These are phyloP conservation scores for Schizothorax lantsangensis DNA, from an alignment of 2,797 vertebrate genomes.

Conservation along the genomic window DNA sequence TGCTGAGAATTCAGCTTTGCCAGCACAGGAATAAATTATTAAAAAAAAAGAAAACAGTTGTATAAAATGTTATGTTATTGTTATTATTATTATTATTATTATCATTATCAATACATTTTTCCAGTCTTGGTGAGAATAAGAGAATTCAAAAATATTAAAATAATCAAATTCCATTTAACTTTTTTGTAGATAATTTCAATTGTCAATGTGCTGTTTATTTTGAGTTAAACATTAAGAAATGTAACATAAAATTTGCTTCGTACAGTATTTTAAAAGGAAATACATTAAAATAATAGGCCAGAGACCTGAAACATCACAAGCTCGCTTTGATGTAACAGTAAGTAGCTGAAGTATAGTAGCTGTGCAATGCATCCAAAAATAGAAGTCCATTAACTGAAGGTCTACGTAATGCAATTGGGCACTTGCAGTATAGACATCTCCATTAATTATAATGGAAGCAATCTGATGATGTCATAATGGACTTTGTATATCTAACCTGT, in stretches of 20 bases:
- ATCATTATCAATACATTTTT: too few relatives aligned
- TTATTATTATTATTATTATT: too few relatives aligned
- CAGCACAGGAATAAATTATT: too few relatives aligned
- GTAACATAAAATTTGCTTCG: not conserved
- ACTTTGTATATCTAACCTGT: not conserved
- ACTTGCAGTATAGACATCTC: not conserved
- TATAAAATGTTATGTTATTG: too few relatives aligned
- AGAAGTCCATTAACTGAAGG: not conserved
- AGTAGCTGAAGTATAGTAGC: not conserved
- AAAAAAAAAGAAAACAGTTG: too few relatives aligned
- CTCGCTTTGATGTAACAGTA: not conserved
- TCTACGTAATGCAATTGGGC: not conserved
- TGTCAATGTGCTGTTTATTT: not conserved
- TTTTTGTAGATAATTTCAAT: not conserved
- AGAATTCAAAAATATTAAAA: not conserved
- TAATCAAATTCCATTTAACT: not conserved
- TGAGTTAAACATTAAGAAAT: not conserved
- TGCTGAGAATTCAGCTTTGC: too few relatives aligned
- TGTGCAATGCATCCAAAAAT: not conserved
- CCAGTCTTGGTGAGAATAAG: not conserved
- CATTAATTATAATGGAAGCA: slow-evolving; percentile 5
- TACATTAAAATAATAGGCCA: not conserved
- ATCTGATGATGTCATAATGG: not conserved
- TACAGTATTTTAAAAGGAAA: too few relatives aligned
- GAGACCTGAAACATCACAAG: not conserved